Evolutionary conservation across 92 coral and sea anemone species (phyloP), one percentile per base, ranked within the genome.

Genomic region (Ricordea florida): DNA sequence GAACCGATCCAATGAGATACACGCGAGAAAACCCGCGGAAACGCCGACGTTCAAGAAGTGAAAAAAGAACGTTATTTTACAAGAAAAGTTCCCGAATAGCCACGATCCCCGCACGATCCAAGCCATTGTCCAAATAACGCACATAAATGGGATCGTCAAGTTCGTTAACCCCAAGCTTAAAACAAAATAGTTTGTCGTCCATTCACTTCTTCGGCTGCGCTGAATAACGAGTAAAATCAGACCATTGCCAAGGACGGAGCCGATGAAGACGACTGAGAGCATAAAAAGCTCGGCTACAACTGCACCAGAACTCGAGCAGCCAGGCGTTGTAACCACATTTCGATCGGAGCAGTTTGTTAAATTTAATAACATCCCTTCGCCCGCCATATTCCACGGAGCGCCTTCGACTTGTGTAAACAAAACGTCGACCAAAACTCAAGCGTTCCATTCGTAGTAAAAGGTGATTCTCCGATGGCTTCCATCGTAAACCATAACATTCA

Each of bases 161-260:
- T 94, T 94, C 22, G 93, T 76, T 14, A 94, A 73, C 2, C 96
- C 98, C 23, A 94, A 62, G 57, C 89, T 90, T 25, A 92, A 56
- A 38, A 94, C 98, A 65, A 94, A 94, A 63, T 92, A 93, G 62
- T 94, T 94, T 27, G 98, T 94, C 0, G 97, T 94, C 98, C 98
- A 94, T 83, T 94, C 97, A 74, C 90, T 94, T 40, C 98, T 82
- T 15, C 97, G 87, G 47, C 96, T 94, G 26, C 90, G 87, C 7
- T 89, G 80, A 6, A 94, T 90, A 0, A 94, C 98, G 23, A 94
- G 79, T 34, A 94, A 63, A 2, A 94, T 89, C 18, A 94, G 35
- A 15, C 82, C 60, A 38, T 94, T 94, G 13, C 98, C 98, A 24
- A 89, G 68, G 7, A 82, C 62, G 16, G 98, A 87, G 38, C 78